Base-by-base conservation (phyloP, 2,888 invertebrate species). In the Molorchus minor region DNA sequence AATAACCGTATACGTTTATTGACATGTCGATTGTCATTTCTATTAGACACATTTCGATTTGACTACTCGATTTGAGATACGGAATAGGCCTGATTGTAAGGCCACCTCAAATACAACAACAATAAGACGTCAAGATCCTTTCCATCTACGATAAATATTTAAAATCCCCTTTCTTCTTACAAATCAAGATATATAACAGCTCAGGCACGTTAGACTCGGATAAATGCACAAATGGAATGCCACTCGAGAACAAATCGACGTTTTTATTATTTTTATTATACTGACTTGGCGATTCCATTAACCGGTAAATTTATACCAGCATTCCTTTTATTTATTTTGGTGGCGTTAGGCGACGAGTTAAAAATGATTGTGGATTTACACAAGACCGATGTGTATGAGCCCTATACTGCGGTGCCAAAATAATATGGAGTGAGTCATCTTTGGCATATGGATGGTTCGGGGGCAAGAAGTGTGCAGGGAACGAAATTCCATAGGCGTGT, bases 61-160 rank as follows among this genome's bases (percentile, higher is more conserved):
- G n/a, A n/a, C n/a, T n/a, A n/a, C n/a, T n/a, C n/a, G n/a, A n/a
- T n/a, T n/a, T n/a, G n/a, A n/a, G n/a, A n/a, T n/a, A n/a, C n/a
- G n/a, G n/a, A n/a, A n/a, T n/a, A n/a, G n/a, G n/a, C n/a, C n/a
- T n/a, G n/a, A n/a, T n/a, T n/a, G n/a, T n/a, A n/a, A n/a, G 12
- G 19, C 12, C 20, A 33, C 20, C 46, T 12, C 35, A 46, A 25
- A 46, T 17, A 30, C 45, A 45, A 45, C 17, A 30, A 45, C 45
- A n/a, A 19, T 20, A 46, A 35, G 45, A 45, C 45, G 12, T 35
- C 13, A 46, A 35, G 46, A 46, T 46, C 46, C 35, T 33, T 15
- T 35, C 33, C 35, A 19, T 29, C 46, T 33, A 8, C 33, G 17
- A 46, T 46, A 45, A 45, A 45, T 45, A 45, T 45, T 46, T 35